Evolutionary conservation across 2,888 invertebrate species (phyloP).

Genomic region (Acrobasis suavella): DNA sequence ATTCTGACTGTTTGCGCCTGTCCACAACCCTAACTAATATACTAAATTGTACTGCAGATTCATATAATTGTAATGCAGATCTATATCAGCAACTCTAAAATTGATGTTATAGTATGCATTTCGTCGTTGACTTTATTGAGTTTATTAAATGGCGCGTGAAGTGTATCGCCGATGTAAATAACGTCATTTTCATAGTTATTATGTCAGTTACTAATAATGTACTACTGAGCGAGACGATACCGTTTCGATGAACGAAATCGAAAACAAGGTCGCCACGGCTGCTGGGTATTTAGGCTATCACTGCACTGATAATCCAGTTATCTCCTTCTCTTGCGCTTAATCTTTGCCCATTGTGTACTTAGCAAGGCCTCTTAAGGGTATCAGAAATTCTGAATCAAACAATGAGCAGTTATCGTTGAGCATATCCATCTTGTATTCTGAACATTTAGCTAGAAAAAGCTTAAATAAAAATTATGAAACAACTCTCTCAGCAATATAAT

Average conservation of each 20-base stretch:
- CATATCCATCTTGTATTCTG: too few species aligned
- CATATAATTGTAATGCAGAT: too few species aligned
- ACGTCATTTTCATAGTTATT: constrained; percentile 37
- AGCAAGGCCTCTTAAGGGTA: neutral
- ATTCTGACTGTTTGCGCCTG: too few species aligned
- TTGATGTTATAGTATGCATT: neutral
- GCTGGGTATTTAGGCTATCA: constrained; percentile 65
- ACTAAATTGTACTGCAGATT: too few species aligned
- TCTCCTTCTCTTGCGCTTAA: constrained; percentile 29
- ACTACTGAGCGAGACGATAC: constrained; percentile 46
- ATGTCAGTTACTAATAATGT: constrained; percentile 51
- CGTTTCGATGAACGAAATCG: constrained; percentile 63
- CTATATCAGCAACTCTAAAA: too few species aligned
- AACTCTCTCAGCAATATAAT: too few species aligned
- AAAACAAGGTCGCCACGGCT: constrained; percentile 77
- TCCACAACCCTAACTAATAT: too few species aligned
- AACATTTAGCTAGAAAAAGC: too few species aligned
- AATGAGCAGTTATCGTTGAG: too few species aligned
- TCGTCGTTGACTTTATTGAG: neutral
- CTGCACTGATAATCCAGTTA: constrained; percentile 42
- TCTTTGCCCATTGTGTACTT: constrained; percentile 8
- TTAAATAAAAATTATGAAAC: too few species aligned
- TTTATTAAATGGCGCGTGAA: constrained; percentile 28
- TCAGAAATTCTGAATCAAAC: neutral
- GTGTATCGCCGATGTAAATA: constrained; percentile 25